phyloP scores from a whole-genome alignment of 1,140 invertebrate species.

The Drosophila kepulauana region DNA sequence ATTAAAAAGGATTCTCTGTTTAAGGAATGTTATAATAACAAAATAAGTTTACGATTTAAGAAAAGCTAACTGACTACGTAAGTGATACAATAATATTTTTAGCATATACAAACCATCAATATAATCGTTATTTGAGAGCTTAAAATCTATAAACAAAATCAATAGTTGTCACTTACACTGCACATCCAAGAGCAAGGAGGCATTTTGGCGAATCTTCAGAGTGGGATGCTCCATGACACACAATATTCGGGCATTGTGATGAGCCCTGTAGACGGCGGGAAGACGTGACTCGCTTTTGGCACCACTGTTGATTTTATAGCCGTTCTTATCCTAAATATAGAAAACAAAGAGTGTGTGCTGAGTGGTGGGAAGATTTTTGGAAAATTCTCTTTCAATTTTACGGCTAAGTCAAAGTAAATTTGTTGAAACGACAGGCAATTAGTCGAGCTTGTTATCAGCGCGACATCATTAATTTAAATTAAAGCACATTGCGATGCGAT shows the following conservation, averaged over 20 bases:
- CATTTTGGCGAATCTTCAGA: slow-evolving; percentile 88
- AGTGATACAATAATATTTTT: too few relatives aligned
- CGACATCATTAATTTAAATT: too few relatives aligned
- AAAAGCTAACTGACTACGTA: slow-evolving; percentile 27
- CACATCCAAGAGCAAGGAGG: slow-evolving; percentile 91
- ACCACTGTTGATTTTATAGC: slow-evolving; percentile 85
- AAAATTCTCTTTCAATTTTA: slow-evolving; percentile 59
- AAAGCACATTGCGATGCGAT: too few relatives aligned
- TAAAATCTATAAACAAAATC: neutral
- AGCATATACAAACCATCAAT: too few relatives aligned
- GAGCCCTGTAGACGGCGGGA: slow-evolving; percentile 88
- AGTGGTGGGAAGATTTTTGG: too few relatives aligned
- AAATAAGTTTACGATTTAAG: slow-evolving; percentile 32
- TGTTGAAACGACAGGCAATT: slow-evolving; percentile 69
- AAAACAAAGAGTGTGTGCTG: neutral
- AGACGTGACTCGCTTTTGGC: slow-evolving; percentile 88
- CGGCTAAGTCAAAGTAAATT: slow-evolving; percentile 61
- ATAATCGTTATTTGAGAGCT: too few relatives aligned
- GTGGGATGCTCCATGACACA: slow-evolving; percentile 91
- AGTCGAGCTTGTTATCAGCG: slow-evolving; percentile 47
- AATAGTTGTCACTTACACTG: slow-evolving; percentile 89
- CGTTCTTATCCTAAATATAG: slow-evolving; percentile 78
- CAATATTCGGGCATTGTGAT: slow-evolving; percentile 91
- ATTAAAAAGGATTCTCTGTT: too few relatives aligned
- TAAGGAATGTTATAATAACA: slow-evolving; percentile 8